Conservation (phyloP, 2,888 invertebrate species). For the Vannuccia rotundouncinata region DNA sequence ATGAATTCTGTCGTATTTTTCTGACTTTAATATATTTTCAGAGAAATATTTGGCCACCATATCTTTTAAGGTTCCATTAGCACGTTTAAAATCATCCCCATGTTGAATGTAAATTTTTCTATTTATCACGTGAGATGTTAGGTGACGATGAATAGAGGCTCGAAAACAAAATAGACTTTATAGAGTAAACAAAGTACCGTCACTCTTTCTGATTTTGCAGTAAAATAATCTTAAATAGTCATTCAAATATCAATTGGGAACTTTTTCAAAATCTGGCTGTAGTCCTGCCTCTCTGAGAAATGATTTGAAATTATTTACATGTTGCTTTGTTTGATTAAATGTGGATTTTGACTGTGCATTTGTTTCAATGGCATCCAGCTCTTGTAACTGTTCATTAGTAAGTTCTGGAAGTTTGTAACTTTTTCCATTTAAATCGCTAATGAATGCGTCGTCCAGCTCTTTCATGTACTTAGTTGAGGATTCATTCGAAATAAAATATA, state of each 20-base stretch:
- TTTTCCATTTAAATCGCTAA: not conserved
- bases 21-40: not conserved
- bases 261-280: not conserved
- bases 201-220: slow-evolving; percentile 5
- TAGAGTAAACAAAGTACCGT: not conserved
- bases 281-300: not conserved
- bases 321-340: not conserved
- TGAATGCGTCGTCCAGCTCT: not conserved
- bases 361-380: not conserved
- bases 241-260: not conserved
- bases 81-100: not conserved
- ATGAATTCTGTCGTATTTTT: not conserved
- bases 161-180: not conserved
- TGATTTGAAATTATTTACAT: not conserved
- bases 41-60: not conserved
- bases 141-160: not conserved
- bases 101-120: not conserved
- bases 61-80: not conserved
- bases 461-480: not conserved
- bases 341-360: not conserved
- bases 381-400: not conserved
- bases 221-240: slow-evolving; percentile 13
- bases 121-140: not conserved
- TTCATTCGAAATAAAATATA: not conserved
- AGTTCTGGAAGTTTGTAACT: not conserved